Conservation (phyloP, 2,888 invertebrate genomes). For the Lasius platythorax region DNA sequence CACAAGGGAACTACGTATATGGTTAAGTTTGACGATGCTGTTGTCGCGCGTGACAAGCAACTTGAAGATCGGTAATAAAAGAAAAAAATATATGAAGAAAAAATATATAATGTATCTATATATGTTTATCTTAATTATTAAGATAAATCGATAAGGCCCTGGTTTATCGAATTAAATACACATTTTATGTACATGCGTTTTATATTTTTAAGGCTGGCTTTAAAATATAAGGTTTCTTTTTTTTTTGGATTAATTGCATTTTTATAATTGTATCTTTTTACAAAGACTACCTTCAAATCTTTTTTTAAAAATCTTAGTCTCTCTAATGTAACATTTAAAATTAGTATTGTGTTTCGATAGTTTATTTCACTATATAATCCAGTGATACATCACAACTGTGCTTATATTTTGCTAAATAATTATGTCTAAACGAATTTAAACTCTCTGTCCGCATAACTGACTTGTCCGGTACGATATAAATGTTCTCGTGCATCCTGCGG, state of each 20-base stretch:
- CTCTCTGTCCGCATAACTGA: constrained; percentile 91
- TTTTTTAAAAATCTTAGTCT: not conserved
- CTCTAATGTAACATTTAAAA: not conserved
- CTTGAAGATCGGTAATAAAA: constrained; percentile 92
- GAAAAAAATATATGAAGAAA: not conserved
- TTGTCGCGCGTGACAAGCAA: constrained; percentile 96
- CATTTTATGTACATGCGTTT: not conserved
- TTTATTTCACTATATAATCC: constrained; percentile 21
- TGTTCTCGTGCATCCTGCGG: constrained; percentile 87
- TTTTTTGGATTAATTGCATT: not conserved
- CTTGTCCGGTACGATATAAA: constrained; percentile 90
- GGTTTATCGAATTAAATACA: not conserved
- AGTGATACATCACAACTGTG: not conserved
- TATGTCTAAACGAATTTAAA: constrained; percentile 87
- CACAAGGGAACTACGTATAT: constrained; percentile 99
- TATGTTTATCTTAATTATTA: not conserved
- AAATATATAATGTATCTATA: not conserved
- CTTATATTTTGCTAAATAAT: constrained; percentile 8
- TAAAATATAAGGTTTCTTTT: not conserved
- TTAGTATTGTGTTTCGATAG: not conserved
- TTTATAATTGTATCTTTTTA: not conserved
- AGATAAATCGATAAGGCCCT: not conserved
- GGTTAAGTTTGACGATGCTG: constrained; percentile 98
- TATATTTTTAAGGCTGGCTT: not conserved
- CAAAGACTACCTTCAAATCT: not conserved